Conservation (phyloP, 2,113 vertebrate species). For the Mobula birostris region DNA sequence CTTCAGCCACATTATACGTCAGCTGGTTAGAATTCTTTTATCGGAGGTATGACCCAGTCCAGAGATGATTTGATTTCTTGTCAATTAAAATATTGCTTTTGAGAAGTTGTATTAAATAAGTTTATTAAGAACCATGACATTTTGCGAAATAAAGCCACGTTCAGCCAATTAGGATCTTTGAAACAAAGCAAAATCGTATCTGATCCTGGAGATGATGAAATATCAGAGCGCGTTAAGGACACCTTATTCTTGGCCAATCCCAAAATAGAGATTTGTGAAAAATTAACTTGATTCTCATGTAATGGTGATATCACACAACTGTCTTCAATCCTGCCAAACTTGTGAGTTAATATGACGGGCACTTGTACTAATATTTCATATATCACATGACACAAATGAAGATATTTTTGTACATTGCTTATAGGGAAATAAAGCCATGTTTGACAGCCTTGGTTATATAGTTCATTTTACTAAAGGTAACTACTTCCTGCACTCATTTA, state of each 20-base stretch:
- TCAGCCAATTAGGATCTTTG: background rate
- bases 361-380: background rate
- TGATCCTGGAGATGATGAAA: background rate
- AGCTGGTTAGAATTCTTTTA: background rate
- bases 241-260: background rate
- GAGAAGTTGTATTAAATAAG: background rate
- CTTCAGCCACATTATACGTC: background rate
- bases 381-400: background rate
- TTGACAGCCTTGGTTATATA: background rate
- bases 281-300: background rate
- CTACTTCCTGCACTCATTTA: background rate
- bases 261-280: background rate
- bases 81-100: background rate
- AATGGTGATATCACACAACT: background rate
- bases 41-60: background rate
- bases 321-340: background rate
- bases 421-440: background rate
- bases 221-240: background rate
- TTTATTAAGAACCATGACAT: background rate
- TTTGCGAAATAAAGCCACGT: background rate
- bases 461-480: background rate
- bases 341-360: background rate
- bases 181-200: constrained; percentile 1
- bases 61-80: background rate
- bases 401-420: background rate